Percentiles rank a stretch among this genome's conserved stretches.
phyloP scores from a whole-genome alignment of 2,797 vertebrate species.

The Prunella strophiata region DNA sequence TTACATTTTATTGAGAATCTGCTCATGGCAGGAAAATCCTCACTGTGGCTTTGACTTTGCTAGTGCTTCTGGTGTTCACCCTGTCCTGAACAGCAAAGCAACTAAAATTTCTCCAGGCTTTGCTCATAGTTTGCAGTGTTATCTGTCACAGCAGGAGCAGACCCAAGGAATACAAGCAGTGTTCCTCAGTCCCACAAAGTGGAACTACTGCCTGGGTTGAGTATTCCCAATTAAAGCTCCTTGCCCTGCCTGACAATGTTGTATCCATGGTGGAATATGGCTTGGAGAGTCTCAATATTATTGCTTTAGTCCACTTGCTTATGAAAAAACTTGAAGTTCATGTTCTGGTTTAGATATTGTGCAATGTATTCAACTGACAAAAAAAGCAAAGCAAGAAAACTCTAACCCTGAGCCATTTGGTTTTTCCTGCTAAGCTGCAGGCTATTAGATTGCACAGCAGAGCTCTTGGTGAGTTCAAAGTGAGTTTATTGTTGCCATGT shows the following conservation, averaged over 20 bases:
- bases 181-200: not conserved
- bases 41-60: not conserved
- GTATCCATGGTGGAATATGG: not conserved
- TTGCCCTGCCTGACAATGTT: not conserved
- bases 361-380: not conserved
- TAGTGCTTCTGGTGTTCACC: not conserved
- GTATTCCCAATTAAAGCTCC: not conserved
- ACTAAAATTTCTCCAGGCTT: not conserved
- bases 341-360: not conserved
- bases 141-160: not conserved
- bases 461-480: constrained; percentile 13
- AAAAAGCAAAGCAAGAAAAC: not conserved
- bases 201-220: not conserved
- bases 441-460: not conserved
- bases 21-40: not conserved
- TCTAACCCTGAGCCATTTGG: not conserved
- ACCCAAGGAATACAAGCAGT: not conserved
- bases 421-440: not conserved
- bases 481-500: not conserved
- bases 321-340: not conserved
- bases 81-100: not conserved
- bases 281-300: not conserved
- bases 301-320: not conserved
- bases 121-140: not conserved
- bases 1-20: not conserved